A percentile compares a stretch with the other conserved stretches of the same genome.
phyloP scores from a whole-genome alignment of 2,888 invertebrate genomes.

The Euzophera pinguis region DNA sequence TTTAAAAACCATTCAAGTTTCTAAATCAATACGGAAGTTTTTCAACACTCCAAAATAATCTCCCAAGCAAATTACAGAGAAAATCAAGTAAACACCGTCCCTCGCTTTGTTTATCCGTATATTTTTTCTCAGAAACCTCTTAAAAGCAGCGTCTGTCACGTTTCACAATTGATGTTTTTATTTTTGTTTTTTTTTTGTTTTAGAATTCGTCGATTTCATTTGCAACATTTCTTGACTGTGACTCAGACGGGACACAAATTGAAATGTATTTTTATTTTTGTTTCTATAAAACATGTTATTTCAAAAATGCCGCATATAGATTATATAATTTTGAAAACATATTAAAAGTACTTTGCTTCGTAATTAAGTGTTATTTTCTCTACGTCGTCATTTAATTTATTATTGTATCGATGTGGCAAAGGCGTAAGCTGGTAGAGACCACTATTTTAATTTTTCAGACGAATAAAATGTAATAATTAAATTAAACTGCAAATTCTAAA shows the following conservation, averaged over 20 bases:
- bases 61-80: constrained; percentile 11
- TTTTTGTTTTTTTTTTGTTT: constrained; percentile 27
- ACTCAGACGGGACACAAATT: constrained; percentile 2
- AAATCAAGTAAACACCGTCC: constrained; percentile 11
- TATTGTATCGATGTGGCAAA: too few species aligned
- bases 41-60: not conserved
- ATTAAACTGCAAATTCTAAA: too few species aligned
- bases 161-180: constrained; percentile 39
- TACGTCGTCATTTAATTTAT: too few species aligned
- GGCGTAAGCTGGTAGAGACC: too few species aligned
- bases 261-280: not conserved
- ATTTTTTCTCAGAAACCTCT: constrained; percentile 21
- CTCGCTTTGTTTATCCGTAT: constrained; percentile 21
- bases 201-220: constrained; percentile 25
- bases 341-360: too few species aligned
- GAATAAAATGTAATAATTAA: too few species aligned
- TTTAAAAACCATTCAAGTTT: constrained; percentile 3
- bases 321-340: too few species aligned
- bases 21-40: not conserved
- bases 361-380: too few species aligned
- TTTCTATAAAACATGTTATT: too few species aligned
- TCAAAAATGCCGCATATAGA: too few species aligned
- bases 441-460: too few species aligned
- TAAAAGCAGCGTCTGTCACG: constrained; percentile 34
- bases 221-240: constrained; percentile 14